A percentile compares a stretch with the other conserved stretches of the same genome.
phyloP scores from a whole-genome alignment of 2,113 vertebrate genomes.

The Neoarius graeffei region DNA sequence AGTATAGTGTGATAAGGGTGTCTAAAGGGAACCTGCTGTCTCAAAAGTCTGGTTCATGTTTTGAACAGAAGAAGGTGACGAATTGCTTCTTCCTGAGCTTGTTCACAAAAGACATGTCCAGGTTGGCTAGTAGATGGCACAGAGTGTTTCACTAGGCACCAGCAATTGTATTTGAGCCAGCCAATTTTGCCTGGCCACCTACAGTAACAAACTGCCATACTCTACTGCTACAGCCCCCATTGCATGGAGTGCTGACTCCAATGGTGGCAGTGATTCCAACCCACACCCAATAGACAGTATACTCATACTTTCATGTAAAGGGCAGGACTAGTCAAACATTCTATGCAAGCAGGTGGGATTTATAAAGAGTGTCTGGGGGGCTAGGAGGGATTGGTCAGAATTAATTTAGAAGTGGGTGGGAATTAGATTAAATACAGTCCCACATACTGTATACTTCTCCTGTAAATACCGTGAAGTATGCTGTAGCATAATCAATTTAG shows the following conservation, averaged over 20 bases:
- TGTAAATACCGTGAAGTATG: neutral
- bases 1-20: neutral
- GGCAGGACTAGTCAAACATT: neutral
- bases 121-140: neutral
- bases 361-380: neutral
- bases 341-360: neutral
- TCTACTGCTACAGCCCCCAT: neutral
- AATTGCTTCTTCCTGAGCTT: neutral
- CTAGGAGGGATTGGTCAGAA: neutral
- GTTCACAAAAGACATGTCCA: neutral
- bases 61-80: neutral
- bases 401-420: neutral
- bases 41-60: neutral
- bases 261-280: neutral
- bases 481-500: neutral
- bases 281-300: neutral
- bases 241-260: neutral
- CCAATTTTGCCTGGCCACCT: neutral
- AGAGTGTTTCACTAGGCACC: neutral
- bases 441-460: no score
- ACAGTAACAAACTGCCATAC: neutral
- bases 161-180: neutral
- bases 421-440: neutral
- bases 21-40: neutral
- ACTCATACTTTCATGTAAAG: neutral